Base-by-base conservation (phyloP, 2,113 vertebrate species). In the Chauna torquata region DNA sequence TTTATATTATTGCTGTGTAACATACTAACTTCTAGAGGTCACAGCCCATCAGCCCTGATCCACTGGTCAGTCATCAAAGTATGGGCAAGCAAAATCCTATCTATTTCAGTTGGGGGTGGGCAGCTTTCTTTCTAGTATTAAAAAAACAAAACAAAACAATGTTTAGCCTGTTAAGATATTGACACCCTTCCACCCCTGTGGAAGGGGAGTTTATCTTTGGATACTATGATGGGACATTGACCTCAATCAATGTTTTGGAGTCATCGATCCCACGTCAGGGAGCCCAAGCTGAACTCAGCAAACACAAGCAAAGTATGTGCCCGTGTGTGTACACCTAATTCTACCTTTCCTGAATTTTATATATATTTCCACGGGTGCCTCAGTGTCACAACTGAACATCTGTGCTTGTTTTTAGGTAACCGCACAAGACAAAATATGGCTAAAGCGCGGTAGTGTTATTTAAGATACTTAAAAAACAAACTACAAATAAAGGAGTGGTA, bases 11-110 rank as follows among this genome's bases (percentile, higher is more conserved):
- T 91, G 40, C 19, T 72, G 14, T 44, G 77, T 94, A 91, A 96
- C 38, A n/a, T 38, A 92, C 52, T 90, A 91, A 95, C 74, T 94
- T 90, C 44, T 28, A 65, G 75, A 94, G 47, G 78, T 90, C 84
- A 82, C 70, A 70, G 55, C 83, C 34, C 50, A 58, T 49, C 42
- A 54, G 38, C 32, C 11, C 50, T 38, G 24, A 69, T 84, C 49
- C 2, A 0, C 40, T 69, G 44, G 30, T 69, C 20, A 52, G 42
- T 57, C 71, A 44, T 47, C 24, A 20, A 44, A 75, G 38, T 17
- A 40, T 2, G 47, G 34, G 17, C 65, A 72, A 78, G 42, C 3
- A 89, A 92, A 91, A 82, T 28, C 3, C 38, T 47, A 14, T 23
- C n/a, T 82, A 4, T n/a, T 36, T 8, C 32, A 91, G n/a, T 12